These are phyloP conservation scores for Notodonta dromedarius DNA, from an alignment of 2,888 invertebrate species.

Conservation along the genomic window DNA sequence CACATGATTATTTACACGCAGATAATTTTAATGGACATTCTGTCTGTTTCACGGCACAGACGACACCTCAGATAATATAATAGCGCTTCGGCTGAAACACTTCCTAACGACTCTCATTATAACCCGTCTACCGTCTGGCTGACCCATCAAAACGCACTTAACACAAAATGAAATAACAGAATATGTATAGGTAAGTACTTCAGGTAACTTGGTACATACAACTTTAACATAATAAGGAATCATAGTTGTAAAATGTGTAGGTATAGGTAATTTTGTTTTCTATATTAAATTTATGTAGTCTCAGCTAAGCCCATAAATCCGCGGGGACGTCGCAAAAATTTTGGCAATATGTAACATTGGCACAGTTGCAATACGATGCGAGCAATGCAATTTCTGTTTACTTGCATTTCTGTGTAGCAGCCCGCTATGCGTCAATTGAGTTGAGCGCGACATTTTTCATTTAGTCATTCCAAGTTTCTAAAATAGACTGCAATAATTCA, in stretches of 20 bases:
- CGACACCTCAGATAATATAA: slow-evolving; percentile 52
- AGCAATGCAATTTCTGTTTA: slow-evolving; percentile 65
- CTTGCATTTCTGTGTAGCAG: slow-evolving; percentile 57
- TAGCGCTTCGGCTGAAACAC: slow-evolving; percentile 43
- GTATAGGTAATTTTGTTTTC: slow-evolving; percentile 10
- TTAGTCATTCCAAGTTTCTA: slow-evolving; percentile 23
- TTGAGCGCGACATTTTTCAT: slow-evolving; percentile 37
- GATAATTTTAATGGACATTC: slow-evolving; percentile 56
- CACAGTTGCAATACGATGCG: slow-evolving; percentile 55
- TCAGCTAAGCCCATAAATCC: slow-evolving; percentile 47
- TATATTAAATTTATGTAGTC: slow-evolving; percentile 32
- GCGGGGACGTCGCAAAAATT: slow-evolving; percentile 46
- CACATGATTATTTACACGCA: slow-evolving; percentile 55
- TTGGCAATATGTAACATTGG: slow-evolving; percentile 68
- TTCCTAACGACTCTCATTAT: slow-evolving; percentile 44
- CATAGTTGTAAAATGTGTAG: too few species aligned
- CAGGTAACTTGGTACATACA: background rate
- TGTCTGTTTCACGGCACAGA: slow-evolving; percentile 45
- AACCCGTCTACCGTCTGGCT: slow-evolving; percentile 28
- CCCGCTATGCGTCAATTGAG: slow-evolving; percentile 42
- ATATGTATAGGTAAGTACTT: too few species aligned
- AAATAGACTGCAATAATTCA: slow-evolving; percentile 17
- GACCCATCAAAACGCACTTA: slow-evolving; percentile 37
- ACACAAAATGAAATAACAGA: slow-evolving; percentile 29
- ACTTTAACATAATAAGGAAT: background rate